phyloP scores from a whole-genome alignment of 2,888 invertebrate species.

The Dicroscelio sp. region DNA sequence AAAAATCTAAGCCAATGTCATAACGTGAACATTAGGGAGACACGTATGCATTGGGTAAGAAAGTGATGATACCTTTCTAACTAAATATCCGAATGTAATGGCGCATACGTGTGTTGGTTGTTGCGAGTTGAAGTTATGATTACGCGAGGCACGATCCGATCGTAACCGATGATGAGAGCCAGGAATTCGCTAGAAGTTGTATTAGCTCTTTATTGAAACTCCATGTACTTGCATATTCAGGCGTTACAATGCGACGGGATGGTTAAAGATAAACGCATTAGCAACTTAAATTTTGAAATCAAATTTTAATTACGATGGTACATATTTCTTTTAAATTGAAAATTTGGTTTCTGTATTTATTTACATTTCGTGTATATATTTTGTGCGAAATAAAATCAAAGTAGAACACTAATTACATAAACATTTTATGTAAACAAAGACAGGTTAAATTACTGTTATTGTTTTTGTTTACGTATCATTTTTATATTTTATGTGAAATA shows the following conservation, averaged over 20 bases:
- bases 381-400: too few relatives aligned
- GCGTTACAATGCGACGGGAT: conserved; percentile 26
- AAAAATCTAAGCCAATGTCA: conserved; percentile 80
- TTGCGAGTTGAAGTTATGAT: conserved; percentile 72
- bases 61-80: conserved; percentile 80
- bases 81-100: conserved; percentile 73
- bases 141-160: conserved; percentile 76
- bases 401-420: too few relatives aligned
- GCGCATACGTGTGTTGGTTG: conserved; percentile 61
- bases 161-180: conserved; percentile 70
- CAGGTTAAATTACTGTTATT: too few relatives aligned
- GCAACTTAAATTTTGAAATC: too few relatives aligned
- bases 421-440: too few relatives aligned
- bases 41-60: conserved; percentile 76
- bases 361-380: too few relatives aligned
- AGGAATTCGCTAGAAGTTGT: conserved; percentile 62
- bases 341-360: too few relatives aligned
- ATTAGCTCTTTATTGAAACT: conserved; percentile 56
- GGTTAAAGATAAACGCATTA: too few relatives aligned
- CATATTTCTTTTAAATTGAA: neutral
- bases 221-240: conserved; percentile 43
- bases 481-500: too few relatives aligned
- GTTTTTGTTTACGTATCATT: too few relatives aligned
- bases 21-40: conserved; percentile 81
- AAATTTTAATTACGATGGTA: too few relatives aligned